Percentiles rank a stretch among this genome's conserved stretches.
phyloP scores from a whole-genome alignment of 2,113 vertebrate genomes.

The Eubucco bourcierii region DNA sequence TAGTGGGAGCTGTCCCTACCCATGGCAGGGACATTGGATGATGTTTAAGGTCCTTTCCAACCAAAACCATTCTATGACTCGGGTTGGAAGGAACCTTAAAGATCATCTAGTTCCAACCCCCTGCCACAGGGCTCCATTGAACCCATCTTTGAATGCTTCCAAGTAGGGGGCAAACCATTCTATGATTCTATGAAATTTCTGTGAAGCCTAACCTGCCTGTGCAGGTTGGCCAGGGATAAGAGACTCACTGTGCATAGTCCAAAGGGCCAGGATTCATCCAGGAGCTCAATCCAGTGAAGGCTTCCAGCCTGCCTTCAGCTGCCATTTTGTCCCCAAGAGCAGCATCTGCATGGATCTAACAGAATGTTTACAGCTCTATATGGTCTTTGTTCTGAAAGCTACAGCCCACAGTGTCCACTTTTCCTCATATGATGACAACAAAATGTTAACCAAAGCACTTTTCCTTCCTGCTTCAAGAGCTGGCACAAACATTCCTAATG shows the following conservation, averaged over 20 bases:
- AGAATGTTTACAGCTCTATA: not conserved
- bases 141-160: too few species aligned
- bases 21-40: too few species aligned
- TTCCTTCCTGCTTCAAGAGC: not conserved
- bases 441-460: not conserved
- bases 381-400: not conserved
- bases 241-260: accelerated
- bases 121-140: too few species aligned
- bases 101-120: too few species aligned
- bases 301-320: not conserved
- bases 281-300: not conserved
- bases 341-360: not conserved
- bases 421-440: not conserved
- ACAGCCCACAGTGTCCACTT: accelerated
- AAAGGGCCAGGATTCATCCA: not conserved
- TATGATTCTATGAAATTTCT: not conserved
- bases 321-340: not conserved
- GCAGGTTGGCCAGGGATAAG: not conserved
- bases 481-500: not conserved
- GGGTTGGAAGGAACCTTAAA: too few species aligned
- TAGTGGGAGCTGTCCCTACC: too few species aligned
- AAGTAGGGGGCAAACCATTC: too few species aligned
- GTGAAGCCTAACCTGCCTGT: not conserved
- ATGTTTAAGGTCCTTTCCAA: too few species aligned
- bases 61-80: too few species aligned